Evolutionary conservation across 2,888 invertebrate genomes (phyloP), one percentile per base, ranked within the genome.

Genomic region (Eristalinus aeneus): DNA sequence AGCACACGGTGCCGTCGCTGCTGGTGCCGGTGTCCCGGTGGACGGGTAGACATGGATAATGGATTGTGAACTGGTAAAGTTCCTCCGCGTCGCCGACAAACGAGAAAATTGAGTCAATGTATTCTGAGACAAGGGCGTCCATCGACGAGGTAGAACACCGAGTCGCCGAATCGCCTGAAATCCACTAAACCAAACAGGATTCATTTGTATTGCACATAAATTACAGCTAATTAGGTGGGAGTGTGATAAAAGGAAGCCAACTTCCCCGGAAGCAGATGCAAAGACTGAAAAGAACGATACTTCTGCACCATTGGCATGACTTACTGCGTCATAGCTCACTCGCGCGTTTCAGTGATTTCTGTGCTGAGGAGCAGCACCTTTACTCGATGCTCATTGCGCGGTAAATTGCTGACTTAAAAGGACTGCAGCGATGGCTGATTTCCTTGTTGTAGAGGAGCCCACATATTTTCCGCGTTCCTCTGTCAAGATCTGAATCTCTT

Each of bases 171-270:
- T 46, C 32, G 23, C 22, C 23, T 27, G 11, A 46, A 61, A 27
- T 64, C 68, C 56, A 77, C 39, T 56, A 23, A 54, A 67, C 27
- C 22, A 58, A 53, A 60, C 46, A 63, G 63, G 54, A 78, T 69
- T 69, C 73, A 83, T 84, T 54, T 39, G 39, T 56, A 61, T 72
- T 72, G 16, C 58, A 73, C 77, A 83, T 78, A 83, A 83, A 83
- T 83, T 68, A 65, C 60, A 60, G 58, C 64, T 83, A 83, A 83
- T 83, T 78, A 83, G 36, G 64, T 60, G 63, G 20, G n/a, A 9
- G 12, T 20, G 65, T 56, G 46, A 46, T 46, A 46, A 46, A 46
- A 46, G 46, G 8, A 46, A 46, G 8, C 46, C n/a, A 46, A 46
- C 16, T 16, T 46, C 16, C n/a, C 16, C 46, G 8, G 16, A 8